Evolutionary conservation across 2,113 vertebrate genomes (phyloP).

Genomic region (Xiphorhynchus elegans): DNA sequence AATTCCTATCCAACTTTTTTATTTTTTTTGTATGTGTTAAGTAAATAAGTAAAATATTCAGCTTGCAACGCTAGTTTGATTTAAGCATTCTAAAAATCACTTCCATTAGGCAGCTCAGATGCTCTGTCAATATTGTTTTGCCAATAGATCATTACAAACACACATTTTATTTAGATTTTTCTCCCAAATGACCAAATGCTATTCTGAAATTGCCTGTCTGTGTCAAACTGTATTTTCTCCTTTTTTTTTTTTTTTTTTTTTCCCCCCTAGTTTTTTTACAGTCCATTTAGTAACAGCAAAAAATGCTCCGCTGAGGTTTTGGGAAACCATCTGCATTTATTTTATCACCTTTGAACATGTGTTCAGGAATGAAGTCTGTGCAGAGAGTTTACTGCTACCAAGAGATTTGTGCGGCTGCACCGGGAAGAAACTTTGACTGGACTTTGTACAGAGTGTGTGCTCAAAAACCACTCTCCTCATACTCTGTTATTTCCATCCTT

Average conservation of each 20-base stretch:
- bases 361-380: constrained; percentile 66
- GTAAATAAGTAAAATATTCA: constrained; percentile 6
- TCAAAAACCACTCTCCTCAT: constrained; percentile 16
- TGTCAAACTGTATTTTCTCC: constrained; percentile 40
- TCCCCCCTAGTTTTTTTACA: constrained; percentile 3
- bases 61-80: not conserved
- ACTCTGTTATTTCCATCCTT: not conserved
- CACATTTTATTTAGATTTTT: constrained; percentile 31
- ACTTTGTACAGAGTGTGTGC: constrained; percentile 2
- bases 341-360: constrained; percentile 74
- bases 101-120: constrained; percentile 24
- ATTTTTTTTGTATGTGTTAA: not conserved
- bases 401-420: constrained; percentile 61
- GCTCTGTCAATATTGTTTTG: constrained; percentile 40
- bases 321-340: constrained; percentile 71
- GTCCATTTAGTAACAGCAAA: constrained; percentile 47
- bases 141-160: constrained; percentile 34
- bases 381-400: constrained; percentile 59
- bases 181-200: not conserved
- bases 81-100: not conserved
- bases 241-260: not conserved
- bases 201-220: not conserved
- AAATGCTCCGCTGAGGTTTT: constrained; percentile 48
- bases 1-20: not conserved
- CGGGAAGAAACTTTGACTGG: constrained; percentile 53